Conservation (phyloP, 2,888 invertebrate genomes). For the Ophion ellenae region DNA sequence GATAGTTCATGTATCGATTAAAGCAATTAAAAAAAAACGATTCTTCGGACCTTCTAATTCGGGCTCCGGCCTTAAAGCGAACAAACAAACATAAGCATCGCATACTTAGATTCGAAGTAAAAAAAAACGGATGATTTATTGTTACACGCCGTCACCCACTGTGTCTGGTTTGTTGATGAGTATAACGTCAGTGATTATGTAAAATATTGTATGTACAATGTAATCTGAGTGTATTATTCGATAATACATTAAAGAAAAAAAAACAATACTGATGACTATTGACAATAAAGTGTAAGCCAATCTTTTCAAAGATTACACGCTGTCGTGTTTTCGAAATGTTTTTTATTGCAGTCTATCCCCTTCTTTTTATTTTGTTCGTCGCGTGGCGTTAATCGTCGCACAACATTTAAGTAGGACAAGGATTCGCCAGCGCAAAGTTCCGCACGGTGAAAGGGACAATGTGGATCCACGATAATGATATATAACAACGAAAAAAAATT, state of each 20-base stretch:
- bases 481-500: neutral
- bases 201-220: slow-evolving; percentile 83
- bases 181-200: slow-evolving; percentile 81
- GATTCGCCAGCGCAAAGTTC: slow-evolving; percentile 48
- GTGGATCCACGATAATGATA: neutral
- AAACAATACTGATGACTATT: slow-evolving; percentile 78
- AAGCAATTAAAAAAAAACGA: too few species aligned
- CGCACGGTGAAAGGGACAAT: slow-evolving; percentile 52
- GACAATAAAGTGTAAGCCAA: slow-evolving; percentile 82
- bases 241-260: slow-evolving; percentile 72
- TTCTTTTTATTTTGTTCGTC: slow-evolving; percentile 32
- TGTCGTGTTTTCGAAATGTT: slow-evolving; percentile 11
- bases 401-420: slow-evolving; percentile 56
- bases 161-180: slow-evolving; percentile 82
- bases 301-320: slow-evolving; percentile 78
- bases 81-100: slow-evolving; percentile 20
- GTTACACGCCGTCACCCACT: slow-evolving; percentile 77
- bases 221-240: slow-evolving; percentile 83
- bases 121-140: slow-evolving; percentile 71
- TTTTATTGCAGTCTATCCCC: neutral
- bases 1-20: too few species aligned
- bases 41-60: too few species aligned
- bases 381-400: slow-evolving; percentile 49
- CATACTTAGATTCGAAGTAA: slow-evolving; percentile 38
- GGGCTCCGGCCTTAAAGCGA: neutral